Percentiles rank a stretch among this genome's conserved stretches.
phyloP scores from a whole-genome alignment of 2,797 vertebrate genomes.

The Pseudomugil gertrudae region DNA sequence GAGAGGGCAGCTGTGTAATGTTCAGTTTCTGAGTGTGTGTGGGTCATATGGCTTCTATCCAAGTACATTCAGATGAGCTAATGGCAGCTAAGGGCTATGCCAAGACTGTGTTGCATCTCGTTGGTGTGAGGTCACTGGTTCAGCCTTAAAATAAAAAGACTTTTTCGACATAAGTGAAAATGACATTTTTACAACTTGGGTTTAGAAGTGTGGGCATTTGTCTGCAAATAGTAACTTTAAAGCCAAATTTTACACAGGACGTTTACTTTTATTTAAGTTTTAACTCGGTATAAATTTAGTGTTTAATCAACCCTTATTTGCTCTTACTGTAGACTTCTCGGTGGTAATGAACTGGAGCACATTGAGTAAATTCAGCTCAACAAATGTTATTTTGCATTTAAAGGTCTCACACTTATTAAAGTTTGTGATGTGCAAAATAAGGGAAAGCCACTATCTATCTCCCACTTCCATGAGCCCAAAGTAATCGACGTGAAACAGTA shows the following conservation, averaged over 20 bases:
- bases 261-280: too few species aligned
- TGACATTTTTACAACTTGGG: constrained; percentile 2
- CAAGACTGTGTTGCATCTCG: constrained; percentile 59
- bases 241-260: constrained; percentile 9
- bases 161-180: constrained; percentile 11
- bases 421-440: not conserved
- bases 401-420: not conserved
- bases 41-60: constrained; percentile 76
- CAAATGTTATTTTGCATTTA: not conserved
- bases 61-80: constrained; percentile 69
- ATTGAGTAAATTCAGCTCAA: not conserved
- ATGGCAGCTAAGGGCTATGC: constrained; percentile 53
- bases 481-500: constrained; percentile 1
- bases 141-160: constrained; percentile 33
- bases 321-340: not conserved
- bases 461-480: not conserved
- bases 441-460: not conserved
- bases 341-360: not conserved
- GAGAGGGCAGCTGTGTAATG: constrained; percentile 46
- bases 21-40: constrained; percentile 42
- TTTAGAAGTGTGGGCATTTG: constrained; percentile 5
- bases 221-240: constrained; percentile 6
- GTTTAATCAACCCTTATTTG: not conserved
- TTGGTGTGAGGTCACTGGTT: constrained; percentile 37
- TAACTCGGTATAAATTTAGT: not conserved